phyloP scores from a whole-genome alignment of 1,140 invertebrate species.

The Lasaia peninsularis region DNA sequence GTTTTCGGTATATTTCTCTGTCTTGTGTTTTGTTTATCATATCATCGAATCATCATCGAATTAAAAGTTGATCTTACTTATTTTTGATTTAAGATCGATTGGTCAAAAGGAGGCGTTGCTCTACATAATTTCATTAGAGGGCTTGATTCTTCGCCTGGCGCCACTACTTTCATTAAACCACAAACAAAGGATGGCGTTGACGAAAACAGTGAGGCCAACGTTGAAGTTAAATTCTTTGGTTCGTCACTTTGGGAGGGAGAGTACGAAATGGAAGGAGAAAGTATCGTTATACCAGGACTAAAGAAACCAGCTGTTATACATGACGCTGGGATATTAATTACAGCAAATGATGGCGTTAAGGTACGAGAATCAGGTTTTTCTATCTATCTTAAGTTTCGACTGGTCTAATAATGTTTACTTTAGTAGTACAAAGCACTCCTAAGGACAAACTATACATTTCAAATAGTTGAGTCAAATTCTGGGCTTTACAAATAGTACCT shows the following conservation, averaged over 20 bases:
- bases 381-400: no score
- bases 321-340: slow-evolving; percentile 87
- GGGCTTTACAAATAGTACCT: no score
- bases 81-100: slow-evolving; percentile 81
- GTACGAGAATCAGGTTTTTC: slow-evolving; percentile 61
- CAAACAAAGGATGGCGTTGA: slow-evolving; percentile 71
- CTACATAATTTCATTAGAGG: slow-evolving; percentile 97
- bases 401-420: no score
- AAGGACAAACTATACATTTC: no score
- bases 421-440: no score
- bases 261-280: slow-evolving; percentile 78
- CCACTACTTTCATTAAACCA: slow-evolving; percentile 84
- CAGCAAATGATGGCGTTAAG: slow-evolving; percentile 85
- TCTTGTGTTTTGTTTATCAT: no score
- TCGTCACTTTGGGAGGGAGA: slow-evolving; percentile 85
- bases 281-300: slow-evolving; percentile 81
- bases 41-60: no score
- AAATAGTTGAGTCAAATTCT: no score
- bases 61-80: no score
- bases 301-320: slow-evolving; percentile 84
- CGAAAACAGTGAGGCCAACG: slow-evolving; percentile 36
- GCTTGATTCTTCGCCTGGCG: slow-evolving; percentile 94
- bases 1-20: no score
- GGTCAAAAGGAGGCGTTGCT: slow-evolving; percentile 81
- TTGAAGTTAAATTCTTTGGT: slow-evolving; percentile 88